Evolutionary conservation across 2,113 vertebrate genomes (phyloP).

Genomic region (Pleuronectes platessa): DNA sequence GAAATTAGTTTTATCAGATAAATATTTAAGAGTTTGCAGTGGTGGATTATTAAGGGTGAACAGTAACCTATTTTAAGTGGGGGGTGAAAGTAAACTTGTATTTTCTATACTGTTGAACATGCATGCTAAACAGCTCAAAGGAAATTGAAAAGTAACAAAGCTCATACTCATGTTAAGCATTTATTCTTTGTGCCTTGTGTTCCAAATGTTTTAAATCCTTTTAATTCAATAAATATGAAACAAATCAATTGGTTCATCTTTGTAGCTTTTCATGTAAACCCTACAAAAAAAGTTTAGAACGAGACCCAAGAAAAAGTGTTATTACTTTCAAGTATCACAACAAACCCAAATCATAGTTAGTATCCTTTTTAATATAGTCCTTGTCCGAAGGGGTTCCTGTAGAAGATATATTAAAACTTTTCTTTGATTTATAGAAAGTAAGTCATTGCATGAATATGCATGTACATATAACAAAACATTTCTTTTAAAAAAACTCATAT

Average conservation of each 20-base stretch:
- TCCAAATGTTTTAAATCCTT: conserved; percentile 82
- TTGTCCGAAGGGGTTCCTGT: conserved; percentile 55
- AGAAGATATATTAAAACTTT: conserved; percentile 70
- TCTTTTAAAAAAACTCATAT: conserved; percentile 70
- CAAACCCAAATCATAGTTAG: conserved; percentile 46
- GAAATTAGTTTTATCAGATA: conserved; percentile 72
- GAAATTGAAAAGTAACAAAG: conserved; percentile 60
- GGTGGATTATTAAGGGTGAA: conserved; percentile 60
- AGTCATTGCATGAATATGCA: conserved; percentile 80
- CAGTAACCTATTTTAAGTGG: conserved; percentile 48
- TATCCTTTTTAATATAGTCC: conserved; percentile 24
- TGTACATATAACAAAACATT: conserved; percentile 76
- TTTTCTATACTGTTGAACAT: conserved; percentile 68
- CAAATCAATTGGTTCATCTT: conserved; percentile 70
- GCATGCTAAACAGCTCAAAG: conserved; percentile 77
- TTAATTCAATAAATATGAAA: conserved; percentile 86
- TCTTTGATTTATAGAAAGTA: conserved; percentile 78
- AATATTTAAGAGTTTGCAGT: conserved; percentile 81
- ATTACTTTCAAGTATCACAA: conserved; percentile 67
- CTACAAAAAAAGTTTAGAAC: conserved; percentile 40
- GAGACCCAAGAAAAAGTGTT: conserved; percentile 30
- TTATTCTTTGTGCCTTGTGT: conserved; percentile 81
- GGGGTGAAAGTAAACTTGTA: conserved; percentile 58
- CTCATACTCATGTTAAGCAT: conserved; percentile 71
- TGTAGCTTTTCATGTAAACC: conserved; percentile 52